Evolutionary conservation across 2,113 vertebrate genomes (phyloP).

Genomic region (Orthochromis malagaraziensis): DNA sequence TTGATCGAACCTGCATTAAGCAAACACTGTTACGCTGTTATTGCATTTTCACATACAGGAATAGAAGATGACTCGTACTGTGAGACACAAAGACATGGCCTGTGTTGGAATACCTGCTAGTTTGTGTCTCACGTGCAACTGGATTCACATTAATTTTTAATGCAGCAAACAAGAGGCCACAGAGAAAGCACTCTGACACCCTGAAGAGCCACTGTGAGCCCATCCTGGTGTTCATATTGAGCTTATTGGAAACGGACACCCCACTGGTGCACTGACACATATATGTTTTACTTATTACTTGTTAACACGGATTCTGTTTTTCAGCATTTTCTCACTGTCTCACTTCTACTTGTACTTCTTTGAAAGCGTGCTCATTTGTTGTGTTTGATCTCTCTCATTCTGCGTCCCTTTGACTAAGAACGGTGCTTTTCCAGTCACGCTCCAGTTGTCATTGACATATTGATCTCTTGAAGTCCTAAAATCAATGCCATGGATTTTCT

Average conservation of each 20-base stretch:
- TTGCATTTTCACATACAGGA: not conserved
- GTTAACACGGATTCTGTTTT: not conserved
- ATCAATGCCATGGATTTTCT: constrained; percentile 10
- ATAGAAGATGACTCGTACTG: not conserved
- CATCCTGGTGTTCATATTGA: not conserved
- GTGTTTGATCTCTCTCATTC: not conserved
- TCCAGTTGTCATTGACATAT: constrained; percentile 14
- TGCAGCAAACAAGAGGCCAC: not conserved
- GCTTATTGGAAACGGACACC: not conserved
- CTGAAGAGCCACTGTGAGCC: not conserved
- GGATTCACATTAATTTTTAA: not conserved
- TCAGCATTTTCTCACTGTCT: not conserved
- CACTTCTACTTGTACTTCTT: constrained; percentile 11
- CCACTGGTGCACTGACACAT: not conserved
- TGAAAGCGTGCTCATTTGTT: not conserved
- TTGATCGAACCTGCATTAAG: constrained; percentile 27
- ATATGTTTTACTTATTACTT: not conserved
- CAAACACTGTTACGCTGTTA: not conserved
- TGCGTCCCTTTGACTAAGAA: not conserved
- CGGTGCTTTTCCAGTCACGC: not conserved
- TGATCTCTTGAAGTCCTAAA: not conserved
- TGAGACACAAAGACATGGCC: not conserved
- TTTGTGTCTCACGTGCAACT: not conserved
- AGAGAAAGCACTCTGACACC: not conserved
- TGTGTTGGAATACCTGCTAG: not conserved